These are phyloP conservation scores for Anisognathus igniventris DNA, from an alignment of 2,797 vertebrate species.

Conservation along the genomic window DNA sequence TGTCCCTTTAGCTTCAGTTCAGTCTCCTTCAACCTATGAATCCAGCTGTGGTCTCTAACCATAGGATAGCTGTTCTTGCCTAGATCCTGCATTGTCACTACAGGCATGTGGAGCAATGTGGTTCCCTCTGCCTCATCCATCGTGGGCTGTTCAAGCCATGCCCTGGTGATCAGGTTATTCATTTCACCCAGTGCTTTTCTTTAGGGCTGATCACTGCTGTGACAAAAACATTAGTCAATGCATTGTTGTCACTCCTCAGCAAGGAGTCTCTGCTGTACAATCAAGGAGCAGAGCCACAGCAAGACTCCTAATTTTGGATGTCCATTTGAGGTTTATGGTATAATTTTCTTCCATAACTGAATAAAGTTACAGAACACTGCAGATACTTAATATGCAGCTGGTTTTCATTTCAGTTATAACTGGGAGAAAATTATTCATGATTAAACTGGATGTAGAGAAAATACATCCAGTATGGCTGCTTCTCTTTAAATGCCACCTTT, in stretches of 20 bases:
- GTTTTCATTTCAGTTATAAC: neutral
- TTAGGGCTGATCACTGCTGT: neutral
- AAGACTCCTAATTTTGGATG: neutral
- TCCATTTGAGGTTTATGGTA: neutral
- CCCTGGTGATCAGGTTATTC: neutral
- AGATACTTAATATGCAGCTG: neutral
- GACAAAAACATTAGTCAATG: neutral
- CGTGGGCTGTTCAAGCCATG: neutral
- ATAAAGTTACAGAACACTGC: neutral
- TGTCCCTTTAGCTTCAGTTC: neutral
- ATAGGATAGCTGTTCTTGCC: neutral
- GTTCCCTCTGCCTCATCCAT: neutral
- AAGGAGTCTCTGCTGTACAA: neutral
- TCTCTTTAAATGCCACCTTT: neutral
- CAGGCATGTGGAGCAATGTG: rapidly evolving
- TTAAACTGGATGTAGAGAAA: neutral
- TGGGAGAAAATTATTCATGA: neutral
- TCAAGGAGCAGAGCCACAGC: neutral
- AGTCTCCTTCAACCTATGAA: neutral
- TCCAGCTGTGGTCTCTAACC: neutral
- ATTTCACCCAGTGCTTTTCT: neutral
- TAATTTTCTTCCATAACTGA: rapidly evolving
- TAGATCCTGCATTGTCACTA: neutral
- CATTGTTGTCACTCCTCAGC: neutral
- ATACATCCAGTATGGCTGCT: neutral